Evolutionary conservation across 2,113 vertebrate genomes (phyloP), one percentile per base, ranked within the genome.

Genomic region (Poicephalus gulielmi): DNA sequence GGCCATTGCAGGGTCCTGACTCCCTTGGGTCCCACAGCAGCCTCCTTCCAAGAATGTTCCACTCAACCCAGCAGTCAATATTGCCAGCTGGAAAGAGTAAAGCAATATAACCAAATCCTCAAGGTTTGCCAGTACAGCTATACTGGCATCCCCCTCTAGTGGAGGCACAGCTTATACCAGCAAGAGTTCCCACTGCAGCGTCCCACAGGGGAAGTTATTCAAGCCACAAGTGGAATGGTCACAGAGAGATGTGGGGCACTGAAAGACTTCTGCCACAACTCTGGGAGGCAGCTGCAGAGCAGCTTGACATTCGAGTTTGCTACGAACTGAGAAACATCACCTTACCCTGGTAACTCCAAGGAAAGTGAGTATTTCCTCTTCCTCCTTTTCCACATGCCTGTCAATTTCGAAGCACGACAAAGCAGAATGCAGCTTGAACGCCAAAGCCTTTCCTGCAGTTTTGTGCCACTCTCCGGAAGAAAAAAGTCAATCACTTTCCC

Each of bases 101-200:
- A 43, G 28, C 22, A 55, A 6, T 14, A 0, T 3, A 81, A 47
- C 4, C 28, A 83, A 88, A 67, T 17, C 17, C 23, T n/a, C 46
- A 9, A 50, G 37, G 22, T 37, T 83, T 74, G 7, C 46, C 53
- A 7, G 39, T 55, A 22, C 13, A 81, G 28, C 33, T 81, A 76
- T 78, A 94, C 23, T 71, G 89, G 83, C 69, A 91, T 11, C 47
- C 27, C 91, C 91, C 80, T 95, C 91, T 94, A 91, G 94, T 75
- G 92, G 92, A 91, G 94, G 78, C 0, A 15, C 30, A 30, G 60
- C 43, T 88, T 43, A 64, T 4, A 63, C 10, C 64, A 78, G 20
- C 12, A 39, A 63, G 10, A 76, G 55, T 59, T 55, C 50, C 35
- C 49, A 33, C 39, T 33, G 22, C 13, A 74, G 41, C 30, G 31